Evolutionary conservation across 1,140 invertebrate species (phyloP), one percentile per base, ranked within the genome.

Genomic region (Nylanderia fulva): DNA sequence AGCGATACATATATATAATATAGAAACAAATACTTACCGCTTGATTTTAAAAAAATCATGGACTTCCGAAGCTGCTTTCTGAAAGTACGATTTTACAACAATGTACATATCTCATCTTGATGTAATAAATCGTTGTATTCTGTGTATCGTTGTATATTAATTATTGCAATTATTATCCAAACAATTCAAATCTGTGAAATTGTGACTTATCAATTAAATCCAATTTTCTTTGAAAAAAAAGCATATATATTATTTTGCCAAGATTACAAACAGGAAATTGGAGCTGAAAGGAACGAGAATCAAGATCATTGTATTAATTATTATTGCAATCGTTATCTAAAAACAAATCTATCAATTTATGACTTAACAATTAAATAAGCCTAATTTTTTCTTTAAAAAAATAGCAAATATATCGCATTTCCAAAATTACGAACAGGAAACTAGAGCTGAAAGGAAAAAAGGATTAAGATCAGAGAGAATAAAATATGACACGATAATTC

Each of bases 111-210:
- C 77, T 82, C 24, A 8, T 80, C 52, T 71, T 71, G 77, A 82
- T 82, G 66, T 82, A 82, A 82, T 82, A 71, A 82, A 82, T 82
- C 66, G 36, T 80, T 71, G 64, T 82, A 82, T 82, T 82, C 77
- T 58, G 15, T 71, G 71, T 18, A 45, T 21, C 15, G 21, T 68
- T 27, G 6, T 58, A 11, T 33, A 42, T 76, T 61, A n/a, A 27
- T 60, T 54, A 0, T 52, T 69, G 15, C 21, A 52, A 66, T n/a
- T 24, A n/a, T 39, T 18, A 58, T 48, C 4, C 33, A 18, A 39
- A 75, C 5, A 54, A 72, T 7, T 48, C 33, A 21, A 27, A 15
- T 24, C 13, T 72, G 18, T 54, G 21, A 72, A 21, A 56, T 33
- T 15, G 15, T 42, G 39, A 42, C 39, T 29, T 54, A 52, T 29